phyloP scores from a whole-genome alignment of 2,113 vertebrate genomes.

The Callorhinus ursinus region DNA sequence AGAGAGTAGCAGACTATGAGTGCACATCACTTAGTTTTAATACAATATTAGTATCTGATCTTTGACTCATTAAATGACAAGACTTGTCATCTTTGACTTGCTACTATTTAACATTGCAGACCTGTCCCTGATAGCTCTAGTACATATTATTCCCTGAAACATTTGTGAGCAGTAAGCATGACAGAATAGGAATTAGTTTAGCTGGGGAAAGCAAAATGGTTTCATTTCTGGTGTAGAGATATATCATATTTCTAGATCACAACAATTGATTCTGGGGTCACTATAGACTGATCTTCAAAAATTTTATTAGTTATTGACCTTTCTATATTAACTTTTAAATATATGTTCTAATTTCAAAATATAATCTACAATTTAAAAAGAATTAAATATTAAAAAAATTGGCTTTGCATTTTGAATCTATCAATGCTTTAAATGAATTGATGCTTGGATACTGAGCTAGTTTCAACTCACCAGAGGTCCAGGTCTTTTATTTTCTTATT shows the following conservation, averaged over 20 bases:
- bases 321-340: neutral
- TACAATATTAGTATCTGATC: constrained; percentile 71
- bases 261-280: constrained; percentile 3
- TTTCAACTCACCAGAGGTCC: neutral
- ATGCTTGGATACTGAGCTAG: neutral
- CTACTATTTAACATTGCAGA: constrained; percentile 79
- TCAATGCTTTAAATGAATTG: neutral
- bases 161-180: constrained; percentile 55
- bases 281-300: neutral
- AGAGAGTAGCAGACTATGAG: constrained; percentile 57
- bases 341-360: neutral
- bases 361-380: neutral
- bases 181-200: constrained; percentile 75
- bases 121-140: constrained; percentile 54
- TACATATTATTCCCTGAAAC: constrained; percentile 47
- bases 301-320: neutral
- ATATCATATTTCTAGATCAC: neutral
- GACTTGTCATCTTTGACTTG: constrained; percentile 75
- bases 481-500: neutral
- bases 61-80: constrained; percentile 77
- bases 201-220: neutral
- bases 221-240: constrained; percentile 22
- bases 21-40: constrained; percentile 67
- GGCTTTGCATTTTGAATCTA: neutral
- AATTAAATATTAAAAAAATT: neutral